A percentile compares a stretch with the other conserved stretches of the same genome.
Evolutionary conservation across 2,113 vertebrate species (phyloP).

Genomic region (Actenoides hombroni): DNA sequence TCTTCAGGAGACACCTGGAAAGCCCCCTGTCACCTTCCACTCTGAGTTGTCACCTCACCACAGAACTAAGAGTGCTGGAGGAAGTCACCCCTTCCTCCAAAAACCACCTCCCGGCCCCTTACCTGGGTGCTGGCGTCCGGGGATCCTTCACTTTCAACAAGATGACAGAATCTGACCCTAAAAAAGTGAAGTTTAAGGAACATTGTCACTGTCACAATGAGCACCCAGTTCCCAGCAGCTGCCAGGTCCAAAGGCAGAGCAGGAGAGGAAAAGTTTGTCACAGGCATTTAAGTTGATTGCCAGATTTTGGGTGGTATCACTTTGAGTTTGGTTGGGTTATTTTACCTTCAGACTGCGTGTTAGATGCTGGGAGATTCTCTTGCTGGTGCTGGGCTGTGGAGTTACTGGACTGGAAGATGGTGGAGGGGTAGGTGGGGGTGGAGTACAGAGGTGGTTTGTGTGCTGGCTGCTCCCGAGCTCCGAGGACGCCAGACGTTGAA

Average conservation of each 20-base stretch:
- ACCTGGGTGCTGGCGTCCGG: constrained; percentile 83
- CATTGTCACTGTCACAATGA: accelerated
- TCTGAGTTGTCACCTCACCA: not conserved
- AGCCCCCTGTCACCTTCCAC: not conserved
- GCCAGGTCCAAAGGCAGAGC: too few species aligned
- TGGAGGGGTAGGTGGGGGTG: not conserved
- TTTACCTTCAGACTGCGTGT: constrained; percentile 65
- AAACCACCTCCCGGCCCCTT: not conserved
- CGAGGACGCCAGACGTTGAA: constrained; percentile 3
- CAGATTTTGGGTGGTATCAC: accelerated
- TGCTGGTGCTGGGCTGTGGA: constrained; percentile 27
- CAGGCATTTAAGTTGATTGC: too few species aligned
- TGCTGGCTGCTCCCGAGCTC: constrained; percentile 13
- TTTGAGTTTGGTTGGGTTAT: too few species aligned
- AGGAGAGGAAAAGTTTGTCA: too few species aligned
- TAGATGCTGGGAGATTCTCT: constrained; percentile 37
- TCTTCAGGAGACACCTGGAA: too few species aligned
- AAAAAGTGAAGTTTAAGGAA: constrained; percentile 25
- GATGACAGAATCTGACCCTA: constrained; percentile 89
- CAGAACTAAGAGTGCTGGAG: accelerated
- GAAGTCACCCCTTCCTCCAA: not conserved
- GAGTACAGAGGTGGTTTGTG: not conserved
- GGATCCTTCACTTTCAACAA: constrained; percentile 88
- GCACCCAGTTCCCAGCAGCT: not conserved
- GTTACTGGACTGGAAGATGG: constrained; percentile 38